Conservation (phyloP, 2,888 invertebrate genomes). For the Drosophila stalkeri region DNA sequence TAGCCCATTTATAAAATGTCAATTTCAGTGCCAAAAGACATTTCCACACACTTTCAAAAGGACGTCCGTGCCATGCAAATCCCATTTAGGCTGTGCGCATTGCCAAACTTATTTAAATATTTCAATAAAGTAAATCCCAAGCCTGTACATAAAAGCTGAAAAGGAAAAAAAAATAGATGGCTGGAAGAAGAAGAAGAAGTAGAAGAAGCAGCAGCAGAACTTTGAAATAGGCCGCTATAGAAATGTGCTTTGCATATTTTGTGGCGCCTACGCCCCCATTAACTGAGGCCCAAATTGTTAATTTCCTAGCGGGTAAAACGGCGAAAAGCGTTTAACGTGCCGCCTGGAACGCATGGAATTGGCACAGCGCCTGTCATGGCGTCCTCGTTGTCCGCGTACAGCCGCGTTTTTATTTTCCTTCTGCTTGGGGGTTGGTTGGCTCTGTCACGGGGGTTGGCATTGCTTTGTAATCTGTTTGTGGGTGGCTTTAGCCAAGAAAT, state of each 20-base stretch:
- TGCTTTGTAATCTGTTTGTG: slow-evolving; percentile 74
- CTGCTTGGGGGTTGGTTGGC: slow-evolving; percentile 64
- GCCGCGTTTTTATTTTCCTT: slow-evolving; percentile 46
- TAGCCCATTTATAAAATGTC: slow-evolving; percentile 81
- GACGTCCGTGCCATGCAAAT: slow-evolving; percentile 62
- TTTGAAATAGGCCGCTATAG: slow-evolving; percentile 58
- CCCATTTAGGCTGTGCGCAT: slow-evolving; percentile 80
- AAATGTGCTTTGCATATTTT: slow-evolving; percentile 71
- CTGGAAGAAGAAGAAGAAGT: background rate
- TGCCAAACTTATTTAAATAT: slow-evolving; percentile 83
- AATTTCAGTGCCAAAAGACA: slow-evolving; percentile 69
- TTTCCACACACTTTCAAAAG: slow-evolving; percentile 58
- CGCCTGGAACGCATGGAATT: slow-evolving; percentile 63
- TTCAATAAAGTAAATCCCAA: slow-evolving; percentile 83
- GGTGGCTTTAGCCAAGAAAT: slow-evolving; percentile 72
- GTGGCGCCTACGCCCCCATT: slow-evolving; percentile 44
- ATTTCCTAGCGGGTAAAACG: slow-evolving; percentile 53
- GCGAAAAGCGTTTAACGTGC: slow-evolving; percentile 52
- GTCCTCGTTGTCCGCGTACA: slow-evolving; percentile 54
- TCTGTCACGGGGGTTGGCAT: slow-evolving; percentile 65
- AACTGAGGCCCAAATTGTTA: slow-evolving; percentile 68
- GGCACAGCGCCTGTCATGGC: slow-evolving; percentile 70
- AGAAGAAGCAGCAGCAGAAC: slow-evolving; percentile 17
- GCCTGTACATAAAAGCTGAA: slow-evolving; percentile 59
- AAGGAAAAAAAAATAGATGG: slow-evolving; percentile 2